A percentile compares a stretch with the other conserved stretches of the same genome.
phyloP scores from a whole-genome alignment of 2,888 invertebrate genomes.

The Aphodius sticticus region DNA sequence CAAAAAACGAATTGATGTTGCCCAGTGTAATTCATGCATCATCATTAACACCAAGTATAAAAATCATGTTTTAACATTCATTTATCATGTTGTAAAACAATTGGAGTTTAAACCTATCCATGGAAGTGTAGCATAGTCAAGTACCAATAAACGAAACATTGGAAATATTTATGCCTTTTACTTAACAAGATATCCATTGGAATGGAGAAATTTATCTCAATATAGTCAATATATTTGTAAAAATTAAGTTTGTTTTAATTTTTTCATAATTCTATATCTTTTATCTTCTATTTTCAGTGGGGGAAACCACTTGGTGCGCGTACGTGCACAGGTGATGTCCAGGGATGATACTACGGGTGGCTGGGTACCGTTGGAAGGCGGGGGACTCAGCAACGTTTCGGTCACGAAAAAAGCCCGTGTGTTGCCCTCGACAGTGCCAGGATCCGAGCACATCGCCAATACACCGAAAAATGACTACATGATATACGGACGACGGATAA shows the following conservation, averaged over 20 bases:
- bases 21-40: too few relatives aligned
- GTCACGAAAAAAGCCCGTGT: conserved; percentile 78
- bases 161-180: too few relatives aligned
- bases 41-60: too few relatives aligned
- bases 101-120: background rate
- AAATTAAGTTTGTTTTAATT: background rate
- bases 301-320: conserved; percentile 91
- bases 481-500: conserved; percentile 91
- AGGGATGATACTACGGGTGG: conserved; percentile 97
- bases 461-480: conserved; percentile 86
- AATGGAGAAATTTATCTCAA: too few relatives aligned
- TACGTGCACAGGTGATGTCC: conserved; percentile 98
- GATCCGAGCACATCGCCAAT: conserved; percentile 54
- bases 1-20: too few relatives aligned
- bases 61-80: too few relatives aligned
- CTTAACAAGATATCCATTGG: too few relatives aligned
- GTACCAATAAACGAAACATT: too few relatives aligned
- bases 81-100: too few relatives aligned
- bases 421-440: conserved; percentile 43
- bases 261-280: background rate
- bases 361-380: conserved; percentile 94
- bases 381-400: conserved; percentile 93
- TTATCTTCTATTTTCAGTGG: conserved; percentile 69
- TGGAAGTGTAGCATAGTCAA: background rate
- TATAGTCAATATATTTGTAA: too few relatives aligned